phyloP scores from a whole-genome alignment of 2,888 invertebrate genomes.

The Drosophila greeni region DNA sequence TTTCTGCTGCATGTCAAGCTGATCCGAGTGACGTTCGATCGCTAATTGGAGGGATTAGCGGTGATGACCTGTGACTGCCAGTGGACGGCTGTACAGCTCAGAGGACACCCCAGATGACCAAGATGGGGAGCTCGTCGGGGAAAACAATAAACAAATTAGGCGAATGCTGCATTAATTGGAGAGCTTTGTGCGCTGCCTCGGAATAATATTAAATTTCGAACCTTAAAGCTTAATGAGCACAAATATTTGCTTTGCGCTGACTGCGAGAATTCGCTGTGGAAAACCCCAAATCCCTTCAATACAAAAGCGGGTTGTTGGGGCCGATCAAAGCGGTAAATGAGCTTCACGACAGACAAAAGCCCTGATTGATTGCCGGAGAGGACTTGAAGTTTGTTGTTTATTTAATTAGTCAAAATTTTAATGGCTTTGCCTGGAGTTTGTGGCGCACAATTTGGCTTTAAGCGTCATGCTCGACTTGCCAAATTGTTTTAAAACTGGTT shows the following conservation, averaged over 20 bases:
- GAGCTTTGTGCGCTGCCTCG: constrained; percentile 5
- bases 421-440: constrained; percentile 26
- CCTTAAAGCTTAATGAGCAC: constrained; percentile 21
- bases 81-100: not conserved
- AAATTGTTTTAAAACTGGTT: constrained; percentile 29
- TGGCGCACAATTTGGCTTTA: constrained; percentile 33
- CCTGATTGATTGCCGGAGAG: constrained; percentile 34
- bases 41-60: constrained; percentile 64
- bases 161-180: constrained; percentile 19
- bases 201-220: constrained; percentile 20
- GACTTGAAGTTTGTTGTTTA: constrained; percentile 32
- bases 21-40: constrained; percentile 48
- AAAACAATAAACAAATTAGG: constrained; percentile 39
- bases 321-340: constrained; percentile 21
- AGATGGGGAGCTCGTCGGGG: constrained; percentile 20
- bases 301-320: not conserved
- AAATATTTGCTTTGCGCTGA: constrained; percentile 9
- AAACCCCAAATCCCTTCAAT: constrained; percentile 15
- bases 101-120: not conserved
- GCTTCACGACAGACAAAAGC: constrained; percentile 19
- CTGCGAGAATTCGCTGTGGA: constrained; percentile 4
- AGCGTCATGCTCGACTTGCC: constrained; percentile 9
- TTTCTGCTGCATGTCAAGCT: constrained; percentile 49
- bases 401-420: constrained; percentile 34
- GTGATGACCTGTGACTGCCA: constrained; percentile 17